A percentile compares a stretch with the other conserved stretches of the same genome.
phyloP scores from a whole-genome alignment of 2,888 invertebrate species.

The Xylota segnis region DNA sequence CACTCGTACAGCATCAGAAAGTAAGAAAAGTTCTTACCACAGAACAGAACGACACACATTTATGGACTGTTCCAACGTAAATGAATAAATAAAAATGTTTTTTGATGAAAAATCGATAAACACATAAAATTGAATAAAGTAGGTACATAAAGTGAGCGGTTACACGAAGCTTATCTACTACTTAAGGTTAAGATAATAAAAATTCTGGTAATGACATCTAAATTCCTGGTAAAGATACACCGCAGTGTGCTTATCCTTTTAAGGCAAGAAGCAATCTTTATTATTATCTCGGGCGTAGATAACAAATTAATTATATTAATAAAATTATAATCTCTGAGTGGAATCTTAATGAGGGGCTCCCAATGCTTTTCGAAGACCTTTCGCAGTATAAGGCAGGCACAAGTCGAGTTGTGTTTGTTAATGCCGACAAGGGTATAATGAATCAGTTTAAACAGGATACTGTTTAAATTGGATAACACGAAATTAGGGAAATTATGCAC shows the following conservation, averaged over 20 bases:
- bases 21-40: not conserved
- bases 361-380: slow-evolving; percentile 8
- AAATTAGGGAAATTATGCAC: slow-evolving; percentile 36
- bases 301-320: slow-evolving; percentile 65
- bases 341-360: slow-evolving; percentile 56
- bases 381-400: not conserved
- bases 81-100: slow-evolving; percentile 9
- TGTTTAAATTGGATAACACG: slow-evolving; percentile 38
- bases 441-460: slow-evolving; percentile 30
- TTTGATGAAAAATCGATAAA: slow-evolving; percentile 30
- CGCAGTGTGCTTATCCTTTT: slow-evolving; percentile 26
- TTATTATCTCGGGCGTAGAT: slow-evolving; percentile 50
- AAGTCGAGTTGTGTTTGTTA: slow-evolving; percentile 14
- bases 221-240: slow-evolving; percentile 29
- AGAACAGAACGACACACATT: not conserved
- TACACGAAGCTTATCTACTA: slow-evolving; percentile 39
- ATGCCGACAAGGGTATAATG: slow-evolving; percentile 23
- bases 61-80: not conserved
- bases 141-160: slow-evolving; percentile 32
- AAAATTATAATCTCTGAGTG: slow-evolving; percentile 58
- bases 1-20: not conserved
- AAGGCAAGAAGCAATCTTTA: slow-evolving; percentile 18
- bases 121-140: slow-evolving; percentile 19
- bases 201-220: slow-evolving; percentile 42
- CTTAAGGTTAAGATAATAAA: slow-evolving; percentile 54